Conservation (phyloP, 1,140 invertebrate species). For the Galendromus occidentalis region DNA sequence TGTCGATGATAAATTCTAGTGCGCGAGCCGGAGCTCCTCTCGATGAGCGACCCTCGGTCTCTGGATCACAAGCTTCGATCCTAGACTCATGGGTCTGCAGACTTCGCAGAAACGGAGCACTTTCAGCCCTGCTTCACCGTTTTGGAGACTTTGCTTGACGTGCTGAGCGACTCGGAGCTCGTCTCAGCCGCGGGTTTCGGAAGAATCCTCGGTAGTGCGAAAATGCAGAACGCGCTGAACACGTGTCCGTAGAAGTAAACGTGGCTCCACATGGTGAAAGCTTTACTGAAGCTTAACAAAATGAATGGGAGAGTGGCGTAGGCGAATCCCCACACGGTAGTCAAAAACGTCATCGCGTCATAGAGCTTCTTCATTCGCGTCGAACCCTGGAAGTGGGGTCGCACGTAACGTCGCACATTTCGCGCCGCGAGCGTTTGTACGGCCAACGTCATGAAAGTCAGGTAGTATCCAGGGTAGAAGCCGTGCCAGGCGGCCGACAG, state of each 20-base stretch:
- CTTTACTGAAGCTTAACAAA: constrained; percentile 26
- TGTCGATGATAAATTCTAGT: too few relatives aligned
- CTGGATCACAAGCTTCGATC: too few relatives aligned
- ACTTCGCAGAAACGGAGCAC: too few relatives aligned
- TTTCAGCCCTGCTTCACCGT: too few relatives aligned
- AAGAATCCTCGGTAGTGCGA: neutral
- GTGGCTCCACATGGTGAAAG: constrained; percentile 39
- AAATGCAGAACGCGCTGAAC: neutral
- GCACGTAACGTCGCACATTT: constrained; percentile 44
- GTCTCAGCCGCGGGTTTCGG: too few relatives aligned
- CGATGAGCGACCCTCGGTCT: too few relatives aligned
- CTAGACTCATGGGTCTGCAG: too few relatives aligned
- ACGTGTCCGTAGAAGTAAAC: constrained; percentile 5
- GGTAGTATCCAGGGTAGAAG: constrained; percentile 90
- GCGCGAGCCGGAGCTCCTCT: too few relatives aligned
- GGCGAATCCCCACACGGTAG: neutral
- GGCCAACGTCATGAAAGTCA: constrained; percentile 73
- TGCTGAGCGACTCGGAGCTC: too few relatives aligned
- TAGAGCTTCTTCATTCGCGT: neutral
- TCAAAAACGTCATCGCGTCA: neutral
- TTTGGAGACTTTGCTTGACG: too few relatives aligned
- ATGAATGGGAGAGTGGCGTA: neutral
- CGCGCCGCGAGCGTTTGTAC: constrained; percentile 64
- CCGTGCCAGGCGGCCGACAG: constrained; percentile 90
- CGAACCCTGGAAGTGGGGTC: constrained; percentile 47